Conservation (phyloP, 1,140 invertebrate species). For the Venturia canescens region DNA sequence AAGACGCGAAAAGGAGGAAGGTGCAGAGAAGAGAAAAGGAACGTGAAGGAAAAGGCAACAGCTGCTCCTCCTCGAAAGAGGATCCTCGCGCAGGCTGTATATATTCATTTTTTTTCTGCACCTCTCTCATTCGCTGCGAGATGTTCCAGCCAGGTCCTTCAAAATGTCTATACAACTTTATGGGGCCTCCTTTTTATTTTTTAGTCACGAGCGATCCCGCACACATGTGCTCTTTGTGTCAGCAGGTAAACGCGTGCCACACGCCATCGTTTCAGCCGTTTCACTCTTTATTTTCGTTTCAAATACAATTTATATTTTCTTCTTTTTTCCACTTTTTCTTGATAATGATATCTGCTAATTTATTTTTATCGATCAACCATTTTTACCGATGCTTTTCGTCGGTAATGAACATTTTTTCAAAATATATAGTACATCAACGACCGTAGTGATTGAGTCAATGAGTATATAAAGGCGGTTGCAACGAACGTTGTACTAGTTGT, state of each 20-base stretch:
- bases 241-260: constrained; percentile 32
- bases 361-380: no score
- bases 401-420: no score
- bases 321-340: background rate
- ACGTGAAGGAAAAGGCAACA: constrained; percentile 12
- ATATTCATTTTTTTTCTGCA: constrained; percentile 24
- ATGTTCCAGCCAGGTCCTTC: background rate
- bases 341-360: no score
- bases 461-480: no score
- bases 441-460: no score
- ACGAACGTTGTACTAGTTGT: no score
- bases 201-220: background rate
- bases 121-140: background rate
- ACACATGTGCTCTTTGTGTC: background rate
- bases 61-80: constrained; percentile 53
- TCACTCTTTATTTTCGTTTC: background rate
- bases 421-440: no score
- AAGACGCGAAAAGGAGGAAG: constrained; percentile 41
- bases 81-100: constrained; percentile 41
- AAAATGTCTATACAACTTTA: background rate
- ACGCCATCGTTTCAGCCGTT: constrained; percentile 3
- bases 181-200: constrained; percentile 4
- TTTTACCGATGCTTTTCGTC: no score
- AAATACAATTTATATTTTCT: no score
- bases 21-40: constrained; percentile 42